Evolutionary conservation across 1,140 invertebrate species (phyloP), one percentile per base, ranked within the genome.

Genomic region (Leptinotarsa lineolata): DNA sequence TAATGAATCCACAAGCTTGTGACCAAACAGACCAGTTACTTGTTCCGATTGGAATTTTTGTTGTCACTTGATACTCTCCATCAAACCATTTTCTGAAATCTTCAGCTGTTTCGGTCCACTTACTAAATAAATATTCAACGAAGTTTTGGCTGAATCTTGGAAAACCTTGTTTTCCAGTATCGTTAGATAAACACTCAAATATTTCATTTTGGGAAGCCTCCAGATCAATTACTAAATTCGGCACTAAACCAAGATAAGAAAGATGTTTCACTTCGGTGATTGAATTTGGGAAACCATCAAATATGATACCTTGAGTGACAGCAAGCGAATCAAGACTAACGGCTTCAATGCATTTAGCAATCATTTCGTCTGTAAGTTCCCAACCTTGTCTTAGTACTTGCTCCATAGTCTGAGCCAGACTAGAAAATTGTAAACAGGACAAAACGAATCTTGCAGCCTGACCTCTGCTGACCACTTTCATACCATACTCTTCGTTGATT

Each of bases 271-370:
- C 82, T 81, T 89, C 87, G 44, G 81, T 75, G 13, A 83, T 77
- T 45, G 72, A 83, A 64, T 84, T 81, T 3, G 89, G 89, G 82
- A 89, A 89, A 12, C 88, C 90, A 78, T 90, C 89, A 54, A 88
- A 83, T 15, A 90, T 74, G 78, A 86, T 72, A 83, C 81, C 63
- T 75, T 88, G 85, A 18, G 86, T 85, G 6, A 83, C 72, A 68
- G 82, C 81, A 20, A 82, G 80, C 48, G 83, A 78, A 82, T 88
- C 85, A 65, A 87, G 83, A 13, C 81, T 81, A 15, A 85, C 80
- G 18, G 85, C 85, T 81, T 88, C 85, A 11, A 90, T 81, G 48
- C 85, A 85, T 72, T 85, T 83, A 11, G 86, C 81, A 18, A 88
- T 78, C 72, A 86, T 78, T 66, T 86, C 83, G 68, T 72, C 77